Evolutionary conservation across 2,113 vertebrate species (phyloP).

Genomic region (Aix galericulata): DNA sequence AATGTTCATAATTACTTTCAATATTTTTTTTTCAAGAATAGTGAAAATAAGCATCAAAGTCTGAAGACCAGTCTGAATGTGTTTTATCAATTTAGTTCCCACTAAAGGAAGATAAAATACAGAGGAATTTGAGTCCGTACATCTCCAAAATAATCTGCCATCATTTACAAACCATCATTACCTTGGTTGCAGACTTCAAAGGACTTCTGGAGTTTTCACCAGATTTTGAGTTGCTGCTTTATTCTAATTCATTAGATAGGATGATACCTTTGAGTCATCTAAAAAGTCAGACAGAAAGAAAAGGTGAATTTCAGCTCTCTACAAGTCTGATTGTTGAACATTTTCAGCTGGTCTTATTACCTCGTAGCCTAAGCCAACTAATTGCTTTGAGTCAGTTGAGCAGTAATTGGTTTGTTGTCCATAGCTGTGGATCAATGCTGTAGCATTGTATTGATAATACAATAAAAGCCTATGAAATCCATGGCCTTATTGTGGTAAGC

Average conservation of each 20-base stretch:
- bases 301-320: background rate
- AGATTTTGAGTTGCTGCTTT: background rate
- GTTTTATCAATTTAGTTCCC: background rate
- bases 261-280: background rate
- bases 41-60: background rate
- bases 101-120: background rate
- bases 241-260: background rate
- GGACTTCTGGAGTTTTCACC: background rate
- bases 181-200: background rate
- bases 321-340: conserved; percentile 13
- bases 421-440: conserved; percentile 36
- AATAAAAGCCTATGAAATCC: conserved; percentile 49
- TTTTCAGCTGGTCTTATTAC: conserved; percentile 38
- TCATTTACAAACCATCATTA: background rate
- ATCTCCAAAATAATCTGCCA: background rate
- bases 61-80: background rate
- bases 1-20: background rate
- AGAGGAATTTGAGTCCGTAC: background rate
- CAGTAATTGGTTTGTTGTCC: conserved; percentile 42
- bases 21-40: background rate
- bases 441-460: conserved; percentile 6
- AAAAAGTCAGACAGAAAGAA: background rate
- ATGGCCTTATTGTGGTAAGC: background rate
- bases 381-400: conserved; percentile 41
- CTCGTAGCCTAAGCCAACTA: conserved; percentile 18